A percentile compares a stretch with the other conserved stretches of the same genome.
Conservation (phyloP, 2,797 vertebrate genomes). For the Epinephelus coioides region DNA sequence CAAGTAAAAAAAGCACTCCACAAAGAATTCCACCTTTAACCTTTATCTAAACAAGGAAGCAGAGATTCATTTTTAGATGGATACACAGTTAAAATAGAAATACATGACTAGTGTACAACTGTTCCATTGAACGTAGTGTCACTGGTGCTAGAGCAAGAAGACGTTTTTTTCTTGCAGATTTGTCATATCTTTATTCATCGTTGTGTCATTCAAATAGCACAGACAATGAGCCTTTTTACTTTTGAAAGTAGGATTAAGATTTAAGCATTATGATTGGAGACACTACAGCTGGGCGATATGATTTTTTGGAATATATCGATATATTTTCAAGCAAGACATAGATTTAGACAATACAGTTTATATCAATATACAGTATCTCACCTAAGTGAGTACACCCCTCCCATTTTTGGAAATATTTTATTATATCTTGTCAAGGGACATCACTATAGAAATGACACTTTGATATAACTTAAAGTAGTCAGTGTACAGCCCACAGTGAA, state of each 20-base stretch:
- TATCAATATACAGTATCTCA: no score
- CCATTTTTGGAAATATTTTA: no score
- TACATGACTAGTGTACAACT: neutral
- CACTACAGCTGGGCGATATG: neutral
- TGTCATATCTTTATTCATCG: neutral
- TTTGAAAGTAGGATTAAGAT: neutral
- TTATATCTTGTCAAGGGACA: no score
- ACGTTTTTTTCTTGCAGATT: neutral
- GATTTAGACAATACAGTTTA: no score
- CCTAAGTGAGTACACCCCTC: no score
- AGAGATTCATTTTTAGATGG: neutral
- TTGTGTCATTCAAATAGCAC: neutral
- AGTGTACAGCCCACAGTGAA: no score
- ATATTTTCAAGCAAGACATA: no score
- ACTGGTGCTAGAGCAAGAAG: neutral
- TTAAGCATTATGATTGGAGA: neutral
- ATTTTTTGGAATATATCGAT: no score
- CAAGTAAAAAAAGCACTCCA: neutral
- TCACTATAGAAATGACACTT: no score
- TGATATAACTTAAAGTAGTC: no score
- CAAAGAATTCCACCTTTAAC: neutral
- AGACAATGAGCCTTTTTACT: neutral
- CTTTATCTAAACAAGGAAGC: neutral
- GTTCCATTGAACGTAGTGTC: neutral
- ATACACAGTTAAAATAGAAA: conserved; percentile 16